Evolutionary conservation across 2,113 vertebrate species (phyloP).

Genomic region (Pampusana beccarii): DNA sequence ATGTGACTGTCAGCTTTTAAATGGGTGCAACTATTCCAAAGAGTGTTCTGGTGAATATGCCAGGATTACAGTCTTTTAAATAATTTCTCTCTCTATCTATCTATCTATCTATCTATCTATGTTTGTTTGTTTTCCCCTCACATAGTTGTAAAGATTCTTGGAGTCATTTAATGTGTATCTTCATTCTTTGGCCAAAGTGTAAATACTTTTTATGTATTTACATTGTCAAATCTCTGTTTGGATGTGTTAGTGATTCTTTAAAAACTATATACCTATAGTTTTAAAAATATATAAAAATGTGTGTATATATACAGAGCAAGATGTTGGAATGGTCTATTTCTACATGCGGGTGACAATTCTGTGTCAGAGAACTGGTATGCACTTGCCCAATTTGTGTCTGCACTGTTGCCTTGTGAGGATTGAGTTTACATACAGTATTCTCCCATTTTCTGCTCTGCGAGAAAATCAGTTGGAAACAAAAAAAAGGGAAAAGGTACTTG

Average conservation of each 20-base stretch:
- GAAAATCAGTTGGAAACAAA: not conserved
- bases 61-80: not conserved
- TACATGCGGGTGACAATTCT: not conserved
- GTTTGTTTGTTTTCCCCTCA: not conserved
- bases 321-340: not conserved
- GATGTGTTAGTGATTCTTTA: not conserved
- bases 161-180: not conserved
- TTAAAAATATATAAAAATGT: not conserved
- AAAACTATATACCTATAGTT: not conserved
- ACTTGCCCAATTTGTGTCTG: not conserved
- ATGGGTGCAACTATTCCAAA: not conserved
- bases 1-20: not conserved
- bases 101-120: accelerated
- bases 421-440: not conserved
- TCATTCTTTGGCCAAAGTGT: not conserved
- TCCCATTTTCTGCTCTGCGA: not conserved
- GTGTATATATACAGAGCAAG: not conserved
- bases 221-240: not conserved
- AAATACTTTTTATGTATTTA: not conserved
- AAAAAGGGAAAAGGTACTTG: not conserved
- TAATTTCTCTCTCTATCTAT: not conserved
- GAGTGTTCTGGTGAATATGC: not conserved
- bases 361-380: not conserved
- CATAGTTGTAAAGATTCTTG: not conserved
- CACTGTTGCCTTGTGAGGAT: not conserved